phyloP scores from a whole-genome alignment of 2,113 vertebrate genomes.

The Callocephalon fimbriatum region DNA sequence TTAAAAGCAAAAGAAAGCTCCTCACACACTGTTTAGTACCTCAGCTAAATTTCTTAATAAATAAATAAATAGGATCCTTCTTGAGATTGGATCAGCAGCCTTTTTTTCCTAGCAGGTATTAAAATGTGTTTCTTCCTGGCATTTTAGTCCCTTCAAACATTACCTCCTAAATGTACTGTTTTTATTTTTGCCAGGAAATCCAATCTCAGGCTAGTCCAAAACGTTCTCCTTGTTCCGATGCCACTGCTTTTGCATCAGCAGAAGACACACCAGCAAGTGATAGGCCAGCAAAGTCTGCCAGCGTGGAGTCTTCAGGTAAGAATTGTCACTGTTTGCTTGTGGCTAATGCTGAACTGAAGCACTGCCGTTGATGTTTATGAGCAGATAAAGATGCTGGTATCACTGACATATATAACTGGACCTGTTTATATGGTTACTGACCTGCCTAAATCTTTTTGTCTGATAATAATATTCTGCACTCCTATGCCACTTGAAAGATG shows the following conservation, averaged over 20 bases:
- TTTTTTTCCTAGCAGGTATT: not conserved
- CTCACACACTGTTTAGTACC: not conserved
- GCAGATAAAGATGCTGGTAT: not conserved
- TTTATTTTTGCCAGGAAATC: conserved; percentile 58
- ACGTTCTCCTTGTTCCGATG: conserved; percentile 15
- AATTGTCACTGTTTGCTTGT: not conserved
- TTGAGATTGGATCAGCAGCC: not conserved
- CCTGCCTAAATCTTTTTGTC: not conserved
- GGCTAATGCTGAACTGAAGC: not conserved
- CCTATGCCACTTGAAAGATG: not conserved
- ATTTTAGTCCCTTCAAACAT: not conserved
- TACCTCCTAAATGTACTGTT: not conserved
- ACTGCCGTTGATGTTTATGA: not conserved
- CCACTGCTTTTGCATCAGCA: not conserved
- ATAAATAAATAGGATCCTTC: not conserved
- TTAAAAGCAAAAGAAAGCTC: not conserved
- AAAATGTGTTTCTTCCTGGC: not conserved
- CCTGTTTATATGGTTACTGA: not conserved
- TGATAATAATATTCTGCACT: not conserved
- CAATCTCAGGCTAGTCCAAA: conserved; percentile 52
- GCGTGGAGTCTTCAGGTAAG: conserved; percentile 47
- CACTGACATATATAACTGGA: accelerated
- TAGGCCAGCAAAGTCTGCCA: not conserved
- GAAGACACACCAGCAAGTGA: conserved; percentile 13
- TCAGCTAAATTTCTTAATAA: not conserved